These are phyloP conservation scores for Hypsopygia costalis DNA, from an alignment of 2,888 invertebrate species.

Conservation along the genomic window DNA sequence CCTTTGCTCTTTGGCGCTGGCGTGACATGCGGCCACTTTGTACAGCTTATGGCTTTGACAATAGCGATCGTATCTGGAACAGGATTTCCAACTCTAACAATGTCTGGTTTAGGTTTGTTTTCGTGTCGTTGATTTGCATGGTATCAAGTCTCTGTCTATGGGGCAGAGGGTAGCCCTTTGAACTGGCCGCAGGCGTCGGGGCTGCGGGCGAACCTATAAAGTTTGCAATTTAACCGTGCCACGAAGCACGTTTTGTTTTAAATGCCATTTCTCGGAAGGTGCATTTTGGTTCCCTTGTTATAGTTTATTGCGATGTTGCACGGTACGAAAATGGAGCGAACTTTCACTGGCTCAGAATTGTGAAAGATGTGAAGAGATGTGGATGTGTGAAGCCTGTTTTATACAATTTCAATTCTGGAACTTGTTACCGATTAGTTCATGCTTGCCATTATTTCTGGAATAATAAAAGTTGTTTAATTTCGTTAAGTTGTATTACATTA, in stretches of 20 bases:
- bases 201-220: conserved; percentile 44
- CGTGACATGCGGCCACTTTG: conserved; percentile 46
- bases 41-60: conserved; percentile 34
- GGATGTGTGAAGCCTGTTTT: too few species aligned
- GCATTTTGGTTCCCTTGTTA: conserved; percentile 28
- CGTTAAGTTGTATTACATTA: too few species aligned
- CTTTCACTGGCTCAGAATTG: conserved; percentile 1
- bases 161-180: conserved; percentile 57
- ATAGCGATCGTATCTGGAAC: conserved; percentile 18
- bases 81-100: conserved; percentile 9
- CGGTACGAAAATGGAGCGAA: conserved; percentile 26
- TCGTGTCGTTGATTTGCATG: conserved; percentile 12
- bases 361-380: not conserved
- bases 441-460: too few species aligned
- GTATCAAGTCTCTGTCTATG: conserved; percentile 33
- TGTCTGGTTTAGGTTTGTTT: conserved; percentile 16
- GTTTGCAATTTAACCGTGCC: conserved; percentile 50
- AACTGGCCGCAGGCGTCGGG: conserved; percentile 59
- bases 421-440: too few species aligned
- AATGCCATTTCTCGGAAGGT: conserved; percentile 39
- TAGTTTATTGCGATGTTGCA: conserved; percentile 26
- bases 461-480: too few species aligned
- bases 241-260: conserved; percentile 48
- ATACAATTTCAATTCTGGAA: too few species aligned
- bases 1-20: conserved; percentile 57